A percentile compares a stretch with the other conserved stretches of the same genome.
phyloP scores from a whole-genome alignment of 1,140 invertebrate species.

The Chelonus insularis region DNA sequence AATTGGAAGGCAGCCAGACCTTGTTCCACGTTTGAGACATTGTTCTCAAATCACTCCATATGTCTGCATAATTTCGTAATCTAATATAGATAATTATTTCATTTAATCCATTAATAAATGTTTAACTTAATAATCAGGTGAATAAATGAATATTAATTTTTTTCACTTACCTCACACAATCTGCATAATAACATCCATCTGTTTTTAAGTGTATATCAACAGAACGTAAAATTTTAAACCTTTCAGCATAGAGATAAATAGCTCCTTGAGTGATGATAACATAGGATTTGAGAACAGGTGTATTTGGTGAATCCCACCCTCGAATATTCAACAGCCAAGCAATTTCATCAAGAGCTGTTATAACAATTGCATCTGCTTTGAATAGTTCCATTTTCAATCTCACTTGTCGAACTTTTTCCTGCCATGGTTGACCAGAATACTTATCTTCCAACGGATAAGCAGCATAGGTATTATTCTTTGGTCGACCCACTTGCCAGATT shows the following conservation, averaged over 20 bases:
- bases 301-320: constrained; percentile 85
- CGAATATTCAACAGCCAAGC: constrained; percentile 96
- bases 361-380: constrained; percentile 75
- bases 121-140: too few species aligned
- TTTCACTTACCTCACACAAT: constrained; percentile 67
- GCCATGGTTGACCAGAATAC: constrained; percentile 72
- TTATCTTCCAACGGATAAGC: constrained; percentile 61
- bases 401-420: constrained; percentile 72
- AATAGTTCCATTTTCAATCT: constrained; percentile 67
- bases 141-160: neutral
- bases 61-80: constrained; percentile 69
- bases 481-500: constrained; percentile 74
- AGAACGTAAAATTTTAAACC: constrained; percentile 62
- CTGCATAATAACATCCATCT: constrained; percentile 65
- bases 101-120: constrained; percentile 9
- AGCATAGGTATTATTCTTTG: constrained; percentile 55
- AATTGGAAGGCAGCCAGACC: constrained; percentile 73
- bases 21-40: constrained; percentile 68
- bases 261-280: constrained; percentile 69
- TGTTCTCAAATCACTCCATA: constrained; percentile 72
- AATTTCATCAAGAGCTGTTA: constrained; percentile 90
- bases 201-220: constrained; percentile 63
- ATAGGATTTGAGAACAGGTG: constrained; percentile 82
- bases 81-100: constrained; percentile 50
- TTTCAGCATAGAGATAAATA: constrained; percentile 67